Base-by-base conservation (phyloP, 2,888 invertebrate species). In the Tetranychus piercei region DNA sequence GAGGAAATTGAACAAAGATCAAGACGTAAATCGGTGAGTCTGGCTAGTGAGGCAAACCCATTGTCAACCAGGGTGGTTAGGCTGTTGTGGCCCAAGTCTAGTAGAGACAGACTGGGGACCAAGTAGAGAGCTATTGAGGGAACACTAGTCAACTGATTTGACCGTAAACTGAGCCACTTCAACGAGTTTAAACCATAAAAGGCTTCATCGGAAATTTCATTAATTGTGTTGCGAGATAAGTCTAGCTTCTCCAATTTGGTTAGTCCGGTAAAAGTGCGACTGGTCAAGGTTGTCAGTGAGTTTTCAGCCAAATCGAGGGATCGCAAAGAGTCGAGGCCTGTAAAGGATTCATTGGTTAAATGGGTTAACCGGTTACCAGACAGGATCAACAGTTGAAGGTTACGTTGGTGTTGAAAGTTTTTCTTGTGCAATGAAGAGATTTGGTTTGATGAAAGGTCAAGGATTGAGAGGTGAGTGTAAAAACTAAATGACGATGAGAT, bases 371-470 rank as follows among this genome's bases (percentile, higher is more conserved):
- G 87, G 84, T 94, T 94, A 80, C 86, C 85, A 78, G 90, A 89
- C 76, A 94, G 83, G 82, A 92, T 90, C 45, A 94, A 84, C 77
- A 87, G 86, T 71, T 87, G 86, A 83, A 94, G 85, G 79, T 88
- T 88, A 76, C 85, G 86, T 80, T 91, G 90, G 78, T 87, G 87
- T 78, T 89, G 88, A 80, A 94, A 92, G 82, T 91, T 91, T 80
- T 88, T 88, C 80, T 88, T 88, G 80, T 91, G 92, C 80, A 94
- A 84, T 18, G 88, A 87, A 82, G 87, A 87, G 78, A 94, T 88
- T 80, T 87, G 87, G 83, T 94, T 94, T 81, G 87, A 86, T 20
- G 91, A 90, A 73, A 94, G 86, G 82, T 94, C 91, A 78, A 94
- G 86, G 74, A 87, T 87, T 80, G 88, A 87, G 66, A 94, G 86